A percentile compares a stretch with the other conserved stretches of the same genome.
phyloP scores from a whole-genome alignment of 2,888 invertebrate species.

The Pocota personata region DNA sequence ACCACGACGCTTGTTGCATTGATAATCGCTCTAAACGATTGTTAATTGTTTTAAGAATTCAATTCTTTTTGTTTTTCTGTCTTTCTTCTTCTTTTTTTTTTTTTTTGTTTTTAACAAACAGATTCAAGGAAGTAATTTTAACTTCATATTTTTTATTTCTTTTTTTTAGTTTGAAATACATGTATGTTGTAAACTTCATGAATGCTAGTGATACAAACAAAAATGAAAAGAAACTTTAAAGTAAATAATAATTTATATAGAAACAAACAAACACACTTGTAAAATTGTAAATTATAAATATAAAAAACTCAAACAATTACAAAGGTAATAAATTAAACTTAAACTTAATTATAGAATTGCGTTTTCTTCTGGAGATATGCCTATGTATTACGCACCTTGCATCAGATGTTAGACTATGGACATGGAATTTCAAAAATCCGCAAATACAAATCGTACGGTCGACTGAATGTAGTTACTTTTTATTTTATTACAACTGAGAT shows the following conservation, averaged over 20 bases:
- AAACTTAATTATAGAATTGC: conserved; percentile 2
- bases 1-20: conserved; percentile 49
- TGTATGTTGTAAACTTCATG: conserved; percentile 64
- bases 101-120: conserved; percentile 30
- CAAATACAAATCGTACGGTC: no score
- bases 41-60: conserved; percentile 35
- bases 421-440: background rate
- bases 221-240: conserved; percentile 47
- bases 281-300: conserved; percentile 70
- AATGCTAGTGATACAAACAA: conserved; percentile 72
- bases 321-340: conserved; percentile 65
- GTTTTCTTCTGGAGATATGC: background rate
- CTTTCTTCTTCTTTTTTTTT: conserved; percentile 20
- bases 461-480: no score
- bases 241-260: conserved; percentile 58
- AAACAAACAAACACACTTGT: conserved; percentile 64
- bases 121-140: conserved; percentile 42
- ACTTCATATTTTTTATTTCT: conserved; percentile 35
- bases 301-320: conserved; percentile 55
- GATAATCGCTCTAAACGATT: conserved; percentile 19
- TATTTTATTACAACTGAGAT: no score
- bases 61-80: conserved; percentile 28
- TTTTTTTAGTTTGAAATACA: conserved; percentile 43
- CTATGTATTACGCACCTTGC: no score
- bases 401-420: no score